A percentile compares a stretch with the other conserved stretches of the same genome.
Evolutionary conservation across 2,113 vertebrate genomes (phyloP).

Genomic region (Arvicanthis niloticus): DNA sequence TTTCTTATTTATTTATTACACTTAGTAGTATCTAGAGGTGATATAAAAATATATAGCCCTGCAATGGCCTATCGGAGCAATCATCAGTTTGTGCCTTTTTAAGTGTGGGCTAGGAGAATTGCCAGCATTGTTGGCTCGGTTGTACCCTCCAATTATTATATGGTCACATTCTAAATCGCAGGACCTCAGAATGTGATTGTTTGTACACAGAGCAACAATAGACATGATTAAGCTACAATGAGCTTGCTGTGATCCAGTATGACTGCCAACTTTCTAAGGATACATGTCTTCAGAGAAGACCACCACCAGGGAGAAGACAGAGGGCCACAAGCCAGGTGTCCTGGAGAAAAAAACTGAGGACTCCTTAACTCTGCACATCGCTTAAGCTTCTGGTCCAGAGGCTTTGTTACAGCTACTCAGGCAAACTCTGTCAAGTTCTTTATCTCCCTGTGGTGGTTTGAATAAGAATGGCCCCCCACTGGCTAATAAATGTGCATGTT

Average conservation of each 20-base stretch:
- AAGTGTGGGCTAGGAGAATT: background rate
- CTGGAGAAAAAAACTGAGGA: background rate
- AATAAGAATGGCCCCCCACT: background rate
- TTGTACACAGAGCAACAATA: background rate
- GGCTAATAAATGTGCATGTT: background rate
- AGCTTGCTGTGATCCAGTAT: background rate
- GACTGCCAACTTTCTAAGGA: background rate
- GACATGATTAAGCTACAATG: background rate
- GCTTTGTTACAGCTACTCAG: background rate
- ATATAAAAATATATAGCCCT: background rate
- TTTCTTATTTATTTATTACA: constrained; percentile 9
- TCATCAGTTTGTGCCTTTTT: background rate
- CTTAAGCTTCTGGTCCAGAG: background rate
- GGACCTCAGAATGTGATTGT: background rate
- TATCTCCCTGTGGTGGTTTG: background rate
- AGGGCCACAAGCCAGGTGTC: background rate
- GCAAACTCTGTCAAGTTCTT: background rate
- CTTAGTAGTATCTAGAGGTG: background rate
- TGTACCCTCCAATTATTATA: background rate
- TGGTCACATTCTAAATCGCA: background rate
- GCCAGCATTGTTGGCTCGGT: background rate
- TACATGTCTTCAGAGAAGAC: background rate
- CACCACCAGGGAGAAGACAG: background rate
- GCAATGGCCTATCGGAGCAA: background rate
- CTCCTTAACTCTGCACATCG: background rate